Evolutionary conservation across 2,113 vertebrate species (phyloP), one percentile per base, ranked within the genome.

Genomic region (Saguinus imperator): DNA sequence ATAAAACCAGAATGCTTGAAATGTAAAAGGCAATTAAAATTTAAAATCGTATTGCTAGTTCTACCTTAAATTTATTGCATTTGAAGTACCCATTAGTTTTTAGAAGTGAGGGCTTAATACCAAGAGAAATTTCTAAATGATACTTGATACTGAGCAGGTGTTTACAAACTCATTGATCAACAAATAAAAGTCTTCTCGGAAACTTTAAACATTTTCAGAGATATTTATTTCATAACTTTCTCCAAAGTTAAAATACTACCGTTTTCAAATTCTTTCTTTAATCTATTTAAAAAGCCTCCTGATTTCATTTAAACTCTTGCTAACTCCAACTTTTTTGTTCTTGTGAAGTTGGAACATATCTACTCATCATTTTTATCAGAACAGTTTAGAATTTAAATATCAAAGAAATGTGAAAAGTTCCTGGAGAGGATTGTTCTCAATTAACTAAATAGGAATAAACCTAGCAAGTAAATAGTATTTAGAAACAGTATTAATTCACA

Each of bases 51-150:
- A 81, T 79, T 93, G 37, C 40, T 75, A 50, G 43, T 21, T 89
- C 25, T 92, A 94, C 75, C 70, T 92, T 96, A 84, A 90, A 68
- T 84, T 70, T 45, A 90, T 64, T 90, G 68, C 23, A 72, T 84
- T 90, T 81, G 70, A 95, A 45, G 32, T 75, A 55, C 37, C 35
- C 25, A 73, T 61, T 70, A 61, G 6, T 50, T 90, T 96, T 76
- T 79, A 87, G 37, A 37, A 50, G 8, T 50, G 76, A 95, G 57
- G 1, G 17, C 35, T 81, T 94, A 72, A 17, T 68, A 45, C 14
- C 18, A 80, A 61, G 64, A 75, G 29, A 83, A 64, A 61, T 76
- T 93, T 91, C 73, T 76, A 35, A 45, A 18, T 45, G 23, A 93
- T 61, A 88, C 3, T 75, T 5, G 12, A 25, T 91, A 35, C 10